Conservation (phyloP, 2,113 vertebrate genomes). For the Podilymbus podiceps region DNA sequence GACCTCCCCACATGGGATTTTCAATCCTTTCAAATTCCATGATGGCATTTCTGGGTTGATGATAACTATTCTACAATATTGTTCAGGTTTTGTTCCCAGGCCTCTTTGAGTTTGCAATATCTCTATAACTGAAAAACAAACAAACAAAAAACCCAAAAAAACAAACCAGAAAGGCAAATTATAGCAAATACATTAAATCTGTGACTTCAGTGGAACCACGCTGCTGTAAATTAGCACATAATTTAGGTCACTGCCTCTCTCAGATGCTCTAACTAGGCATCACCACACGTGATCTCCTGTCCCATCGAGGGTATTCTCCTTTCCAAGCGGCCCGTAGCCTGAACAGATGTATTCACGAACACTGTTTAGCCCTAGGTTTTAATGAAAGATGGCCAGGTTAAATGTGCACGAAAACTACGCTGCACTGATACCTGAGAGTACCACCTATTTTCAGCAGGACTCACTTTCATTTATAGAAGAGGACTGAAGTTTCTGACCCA, state of each 20-base stretch:
- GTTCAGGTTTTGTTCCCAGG: neutral
- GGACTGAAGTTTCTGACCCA: neutral
- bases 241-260: neutral
- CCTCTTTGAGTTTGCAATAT: neutral
- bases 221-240: rapidly evolving
- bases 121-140: neutral
- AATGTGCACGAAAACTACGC: rapidly evolving
- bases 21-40: neutral
- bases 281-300: neutral
- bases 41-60: neutral
- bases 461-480: neutral
- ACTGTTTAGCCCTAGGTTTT: neutral
- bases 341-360: neutral
- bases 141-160: neutral
- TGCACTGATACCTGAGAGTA: neutral
- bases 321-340: neutral
- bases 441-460: neutral
- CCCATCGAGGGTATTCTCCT: neutral
- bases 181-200: neutral
- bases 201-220: neutral
- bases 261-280: neutral
- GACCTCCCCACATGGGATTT: neutral
- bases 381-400: neutral
- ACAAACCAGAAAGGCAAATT: neutral
- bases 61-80: neutral